A percentile compares a stretch with the other conserved stretches of the same genome.
Evolutionary conservation across 2,888 invertebrate genomes (phyloP).

Genomic region (Metallyticus violacea): DNA sequence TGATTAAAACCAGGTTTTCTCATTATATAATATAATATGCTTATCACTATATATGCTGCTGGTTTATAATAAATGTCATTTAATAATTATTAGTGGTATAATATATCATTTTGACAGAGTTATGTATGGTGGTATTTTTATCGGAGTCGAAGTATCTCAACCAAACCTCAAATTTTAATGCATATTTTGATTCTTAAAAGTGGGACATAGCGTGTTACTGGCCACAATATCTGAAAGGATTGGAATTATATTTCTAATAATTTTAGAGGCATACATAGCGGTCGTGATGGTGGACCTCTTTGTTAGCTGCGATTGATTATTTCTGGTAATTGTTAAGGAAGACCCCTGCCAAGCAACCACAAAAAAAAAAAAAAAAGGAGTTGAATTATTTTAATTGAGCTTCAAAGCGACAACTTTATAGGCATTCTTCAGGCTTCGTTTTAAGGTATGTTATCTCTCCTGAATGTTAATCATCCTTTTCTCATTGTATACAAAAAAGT

Average conservation of each 20-base stretch:
- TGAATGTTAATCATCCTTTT: neutral
- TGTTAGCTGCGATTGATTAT: neutral
- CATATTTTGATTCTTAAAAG: neutral
- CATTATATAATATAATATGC: too few relatives aligned
- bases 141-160: too few relatives aligned
- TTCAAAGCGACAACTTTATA: slow-evolving; percentile 9
- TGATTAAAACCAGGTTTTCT: too few relatives aligned
- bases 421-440: neutral
- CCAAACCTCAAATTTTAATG: too few relatives aligned
- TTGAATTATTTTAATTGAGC: slow-evolving; percentile 10
- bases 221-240: neutral
- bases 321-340: neutral
- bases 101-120: too few relatives aligned
- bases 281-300: neutral
- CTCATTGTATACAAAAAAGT: neutral
- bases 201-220: neutral
- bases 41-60: too few relatives aligned
- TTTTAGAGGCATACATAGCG: neutral
- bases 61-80: too few relatives aligned
- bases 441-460: neutral
- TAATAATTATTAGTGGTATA: too few relatives aligned
- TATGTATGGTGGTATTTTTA: too few relatives aligned
- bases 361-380: too few relatives aligned
- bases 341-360: neutral
- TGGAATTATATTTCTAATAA: neutral